Percentiles rank a stretch among this genome's conserved stretches.
These are phyloP conservation scores for Enteromius radiatus DNA, from an alignment of 2,797 vertebrate genomes.

Conservation along the genomic window DNA sequence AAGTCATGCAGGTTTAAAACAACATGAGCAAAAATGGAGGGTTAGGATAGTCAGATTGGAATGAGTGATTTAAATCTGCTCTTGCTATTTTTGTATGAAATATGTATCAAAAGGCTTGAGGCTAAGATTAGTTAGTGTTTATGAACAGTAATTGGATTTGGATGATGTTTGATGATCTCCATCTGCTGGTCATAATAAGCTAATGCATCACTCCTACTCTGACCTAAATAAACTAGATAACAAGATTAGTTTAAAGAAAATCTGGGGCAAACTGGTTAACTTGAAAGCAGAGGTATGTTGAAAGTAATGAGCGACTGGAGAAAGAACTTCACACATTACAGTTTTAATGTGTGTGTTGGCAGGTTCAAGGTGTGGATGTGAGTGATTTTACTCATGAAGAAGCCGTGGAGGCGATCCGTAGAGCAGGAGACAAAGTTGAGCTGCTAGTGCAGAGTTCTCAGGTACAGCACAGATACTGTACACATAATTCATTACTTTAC, in stretches of 20 bases:
- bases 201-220: constrained; percentile 18
- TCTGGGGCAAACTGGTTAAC: constrained; percentile 5
- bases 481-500: neutral
- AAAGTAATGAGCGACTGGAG: neutral
- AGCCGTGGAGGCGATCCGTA: constrained; percentile 95
- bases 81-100: neutral
- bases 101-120: neutral
- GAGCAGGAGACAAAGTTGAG: constrained; percentile 87
- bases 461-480: constrained; percentile 72
- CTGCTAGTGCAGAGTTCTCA: constrained; percentile 90
- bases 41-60: neutral
- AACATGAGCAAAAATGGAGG: neutral
- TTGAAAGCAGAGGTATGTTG: neutral
- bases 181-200: constrained; percentile 42
- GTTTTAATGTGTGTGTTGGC: constrained; percentile 23
- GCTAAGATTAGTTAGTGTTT: constrained; percentile 46
- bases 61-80: neutral
- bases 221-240: constrained; percentile 20
- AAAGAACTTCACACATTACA: constrained; percentile 23
- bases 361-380: constrained; percentile 94
- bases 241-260: constrained; percentile 20
- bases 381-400: constrained; percentile 94
- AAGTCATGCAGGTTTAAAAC: neutral
- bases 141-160: constrained; percentile 44
- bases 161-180: constrained; percentile 39